Evolutionary conservation across 1,140 invertebrate genomes (phyloP).

Genomic region (Panulirus ornatus): DNA sequence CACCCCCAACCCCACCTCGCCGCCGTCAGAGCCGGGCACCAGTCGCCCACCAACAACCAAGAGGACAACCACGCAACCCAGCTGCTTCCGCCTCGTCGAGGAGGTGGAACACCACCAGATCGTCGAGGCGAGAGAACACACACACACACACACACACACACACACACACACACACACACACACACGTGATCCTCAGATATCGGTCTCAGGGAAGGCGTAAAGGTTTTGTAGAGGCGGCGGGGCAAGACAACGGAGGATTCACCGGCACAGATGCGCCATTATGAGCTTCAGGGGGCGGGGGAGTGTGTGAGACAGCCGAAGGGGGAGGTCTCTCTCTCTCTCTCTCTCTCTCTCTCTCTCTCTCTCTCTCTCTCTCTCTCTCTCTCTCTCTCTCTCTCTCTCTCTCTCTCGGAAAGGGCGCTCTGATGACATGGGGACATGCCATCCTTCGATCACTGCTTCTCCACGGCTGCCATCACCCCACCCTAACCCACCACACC

Average conservation of each 20-base stretch:
- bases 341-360: not conserved
- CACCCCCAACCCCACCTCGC: no score
- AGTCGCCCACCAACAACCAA: no score
- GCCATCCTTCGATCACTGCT: constrained; percentile 52
- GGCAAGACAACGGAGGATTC: not conserved
- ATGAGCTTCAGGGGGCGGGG: not conserved
- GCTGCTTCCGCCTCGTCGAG: not conserved
- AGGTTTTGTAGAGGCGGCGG: not conserved
- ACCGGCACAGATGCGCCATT: no score
- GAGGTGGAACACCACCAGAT: not conserved
- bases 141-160: constrained; percentile 3
- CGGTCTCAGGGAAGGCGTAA: not conserved
- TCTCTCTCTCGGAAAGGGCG: not conserved
- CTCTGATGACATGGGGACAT: constrained; percentile 52
- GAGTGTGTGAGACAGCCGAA: not conserved
- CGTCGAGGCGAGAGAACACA: no score
- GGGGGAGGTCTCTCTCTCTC: not conserved
- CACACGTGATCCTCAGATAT: not conserved
- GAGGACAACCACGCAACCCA: no score
- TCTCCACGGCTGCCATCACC: not conserved
- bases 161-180: constrained; percentile 20
- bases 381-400: constrained; percentile 7
- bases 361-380: constrained; percentile 7
- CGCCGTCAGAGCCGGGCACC: no score
- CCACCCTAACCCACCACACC: no score